phyloP scores from a whole-genome alignment of 2,888 invertebrate genomes.

The Brachypalpus laphriformis region DNA sequence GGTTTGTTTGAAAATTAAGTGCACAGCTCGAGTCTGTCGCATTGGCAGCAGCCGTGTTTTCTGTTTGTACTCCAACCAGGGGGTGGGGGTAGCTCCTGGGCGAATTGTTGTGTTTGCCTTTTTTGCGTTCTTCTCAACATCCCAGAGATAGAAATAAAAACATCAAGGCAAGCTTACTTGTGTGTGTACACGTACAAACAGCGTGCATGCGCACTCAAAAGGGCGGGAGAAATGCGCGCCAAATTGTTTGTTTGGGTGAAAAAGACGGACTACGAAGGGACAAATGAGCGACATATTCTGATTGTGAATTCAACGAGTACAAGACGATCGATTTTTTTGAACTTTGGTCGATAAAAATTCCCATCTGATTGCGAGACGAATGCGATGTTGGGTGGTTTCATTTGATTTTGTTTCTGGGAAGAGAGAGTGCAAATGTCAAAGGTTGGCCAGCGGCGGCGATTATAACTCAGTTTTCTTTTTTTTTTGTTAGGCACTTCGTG shows the following conservation, averaged over 20 bases:
- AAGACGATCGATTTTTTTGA: constrained; percentile 65
- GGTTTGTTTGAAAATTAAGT: constrained; percentile 52
- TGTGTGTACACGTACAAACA: constrained; percentile 24
- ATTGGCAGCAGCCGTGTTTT: constrained; percentile 12
- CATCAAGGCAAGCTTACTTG: constrained; percentile 24
- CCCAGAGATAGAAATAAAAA: constrained; percentile 4
- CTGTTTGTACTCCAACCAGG: constrained; percentile 7
- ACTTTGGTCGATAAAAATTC: constrained; percentile 59
- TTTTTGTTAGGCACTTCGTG: not conserved
- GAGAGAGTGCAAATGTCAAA: constrained; percentile 58
- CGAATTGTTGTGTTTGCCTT: constrained; percentile 21
- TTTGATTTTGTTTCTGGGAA: not conserved
- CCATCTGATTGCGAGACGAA: constrained; percentile 47
- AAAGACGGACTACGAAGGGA: constrained; percentile 38
- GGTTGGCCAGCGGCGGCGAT: constrained; percentile 33
- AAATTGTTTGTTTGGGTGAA: constrained; percentile 71
- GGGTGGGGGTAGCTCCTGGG: constrained; percentile 32
- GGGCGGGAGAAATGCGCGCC: constrained; percentile 76
- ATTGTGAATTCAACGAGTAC: not conserved
- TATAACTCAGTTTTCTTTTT: not conserved
- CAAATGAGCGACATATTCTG: constrained; percentile 9
- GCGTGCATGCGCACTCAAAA: constrained; percentile 69
- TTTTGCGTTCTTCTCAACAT: constrained; percentile 8
- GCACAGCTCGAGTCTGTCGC: constrained; percentile 38
- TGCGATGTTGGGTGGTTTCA: constrained; percentile 22